phyloP scores from a whole-genome alignment of 2,797 vertebrate species.

The Babyrousa celebensis region DNA sequence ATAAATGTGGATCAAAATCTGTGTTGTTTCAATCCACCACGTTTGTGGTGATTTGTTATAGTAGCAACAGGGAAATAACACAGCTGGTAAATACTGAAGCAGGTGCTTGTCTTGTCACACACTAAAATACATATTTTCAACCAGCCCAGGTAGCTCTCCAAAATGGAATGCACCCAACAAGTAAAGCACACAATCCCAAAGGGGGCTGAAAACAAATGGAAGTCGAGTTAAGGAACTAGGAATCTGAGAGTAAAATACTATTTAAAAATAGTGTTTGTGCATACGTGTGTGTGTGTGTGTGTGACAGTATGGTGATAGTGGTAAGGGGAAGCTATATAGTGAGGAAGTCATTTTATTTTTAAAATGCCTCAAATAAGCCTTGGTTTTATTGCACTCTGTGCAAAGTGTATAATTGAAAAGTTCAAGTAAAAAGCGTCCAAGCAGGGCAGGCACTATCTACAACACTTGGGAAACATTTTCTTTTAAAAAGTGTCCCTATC shows the following conservation, averaged over 20 bases:
- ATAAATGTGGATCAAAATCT: neutral
- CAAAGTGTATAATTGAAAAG: neutral
- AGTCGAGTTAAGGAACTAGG: neutral
- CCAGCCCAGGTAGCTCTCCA: neutral
- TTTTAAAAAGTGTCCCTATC: neutral
- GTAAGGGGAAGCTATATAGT: neutral
- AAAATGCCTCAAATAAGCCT: neutral
- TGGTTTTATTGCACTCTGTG: neutral
- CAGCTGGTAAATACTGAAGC: neutral
- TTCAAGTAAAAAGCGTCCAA: neutral
- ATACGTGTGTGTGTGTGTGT: neutral
- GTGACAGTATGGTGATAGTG: neutral
- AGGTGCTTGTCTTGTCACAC: neutral
- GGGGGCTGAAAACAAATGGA: neutral
- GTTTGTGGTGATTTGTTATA: neutral
- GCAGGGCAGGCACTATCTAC: neutral
- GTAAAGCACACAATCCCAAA: neutral
- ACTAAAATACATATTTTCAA: neutral
- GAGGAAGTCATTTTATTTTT: neutral
- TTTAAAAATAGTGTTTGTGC: neutral
- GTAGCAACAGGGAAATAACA: neutral
- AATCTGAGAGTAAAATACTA: neutral
- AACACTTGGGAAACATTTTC: neutral
- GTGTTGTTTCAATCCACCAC: neutral
- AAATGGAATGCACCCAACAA: conserved; percentile 23